phyloP scores from a whole-genome alignment of 1,140 invertebrate species.

The Galendromus occidentalis region DNA sequence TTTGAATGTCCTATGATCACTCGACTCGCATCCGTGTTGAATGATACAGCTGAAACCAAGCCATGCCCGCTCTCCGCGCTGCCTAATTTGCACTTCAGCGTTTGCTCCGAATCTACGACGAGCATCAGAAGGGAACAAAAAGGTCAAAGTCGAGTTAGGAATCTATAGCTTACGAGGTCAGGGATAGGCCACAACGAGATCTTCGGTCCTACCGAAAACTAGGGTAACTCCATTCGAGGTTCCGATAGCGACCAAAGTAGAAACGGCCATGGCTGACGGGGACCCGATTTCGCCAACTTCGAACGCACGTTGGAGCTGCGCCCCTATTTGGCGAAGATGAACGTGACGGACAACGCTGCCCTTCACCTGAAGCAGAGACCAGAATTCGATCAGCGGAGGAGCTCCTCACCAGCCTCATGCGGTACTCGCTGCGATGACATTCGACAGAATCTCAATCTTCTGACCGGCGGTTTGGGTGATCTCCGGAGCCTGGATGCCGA shows the following conservation, averaged over 20 bases:
- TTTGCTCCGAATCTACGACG: conserved; percentile 28
- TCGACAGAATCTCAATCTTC: too few relatives aligned
- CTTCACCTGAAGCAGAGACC: conserved; percentile 26
- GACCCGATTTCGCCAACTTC: conserved; percentile 70
- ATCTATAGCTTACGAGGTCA: too few relatives aligned
- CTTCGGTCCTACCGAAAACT: conserved; percentile 52
- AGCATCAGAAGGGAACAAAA: neutral
- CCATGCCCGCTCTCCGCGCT: conserved; percentile 36
- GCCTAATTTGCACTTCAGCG: conserved; percentile 52
- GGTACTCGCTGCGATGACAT: too few relatives aligned
- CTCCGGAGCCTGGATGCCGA: neutral
- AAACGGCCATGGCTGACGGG: conserved; percentile 54
- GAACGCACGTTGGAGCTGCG: conserved; percentile 55
- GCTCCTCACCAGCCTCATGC: too few relatives aligned
- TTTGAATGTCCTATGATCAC: conserved; percentile 66
- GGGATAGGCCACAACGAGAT: too few relatives aligned
- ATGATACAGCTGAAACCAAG: conserved; percentile 56
- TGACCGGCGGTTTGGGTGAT: neutral
- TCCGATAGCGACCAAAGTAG: conserved; percentile 61
- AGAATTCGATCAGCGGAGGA: too few relatives aligned
- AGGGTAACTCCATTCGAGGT: conserved; percentile 78
- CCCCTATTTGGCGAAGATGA: conserved; percentile 58
- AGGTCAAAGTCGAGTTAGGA: conserved; percentile 14
- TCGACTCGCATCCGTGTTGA: conserved; percentile 65
- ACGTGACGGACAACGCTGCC: conserved; percentile 57